phyloP scores from a whole-genome alignment of 2,113 vertebrate genomes.

The Cyanoderma ruficeps region DNA sequence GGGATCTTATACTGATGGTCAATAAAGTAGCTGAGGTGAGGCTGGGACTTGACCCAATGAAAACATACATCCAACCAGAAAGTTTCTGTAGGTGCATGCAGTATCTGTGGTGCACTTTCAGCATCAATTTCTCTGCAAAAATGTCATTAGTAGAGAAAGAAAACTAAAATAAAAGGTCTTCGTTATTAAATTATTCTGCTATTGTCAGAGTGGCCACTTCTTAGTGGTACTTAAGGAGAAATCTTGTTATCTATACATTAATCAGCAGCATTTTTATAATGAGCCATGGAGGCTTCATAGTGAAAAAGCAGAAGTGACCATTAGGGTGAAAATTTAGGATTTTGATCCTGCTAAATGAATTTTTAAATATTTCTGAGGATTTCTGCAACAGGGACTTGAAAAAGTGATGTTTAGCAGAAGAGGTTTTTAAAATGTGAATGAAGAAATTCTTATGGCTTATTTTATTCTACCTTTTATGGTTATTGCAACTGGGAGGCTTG shows the following conservation, averaged over 20 bases:
- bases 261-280: conserved; percentile 19
- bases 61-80: not conserved
- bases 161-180: not conserved
- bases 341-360: not conserved
- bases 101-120: not conserved
- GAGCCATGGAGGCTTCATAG: not conserved
- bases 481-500: not conserved
- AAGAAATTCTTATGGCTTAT: not conserved
- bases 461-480: not conserved
- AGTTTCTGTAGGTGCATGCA: not conserved
- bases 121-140: not conserved
- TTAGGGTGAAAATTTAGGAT: not conserved
- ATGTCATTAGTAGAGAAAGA: not conserved
- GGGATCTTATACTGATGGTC: not conserved
- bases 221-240: not conserved
- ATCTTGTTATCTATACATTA: conserved; percentile 9
- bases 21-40: not conserved
- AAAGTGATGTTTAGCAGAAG: not conserved
- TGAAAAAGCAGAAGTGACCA: conserved; percentile 13
- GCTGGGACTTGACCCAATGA: fast-evolving
- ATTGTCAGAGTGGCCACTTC: not conserved
- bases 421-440: not conserved
- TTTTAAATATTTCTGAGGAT: conserved; percentile 21
- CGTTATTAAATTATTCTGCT: conserved; percentile 12
- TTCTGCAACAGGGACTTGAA: not conserved